Evolutionary conservation across 1,140 invertebrate genomes (phyloP), one percentile per base, ranked within the genome.

Genomic region (Euborellia annulipes): DNA sequence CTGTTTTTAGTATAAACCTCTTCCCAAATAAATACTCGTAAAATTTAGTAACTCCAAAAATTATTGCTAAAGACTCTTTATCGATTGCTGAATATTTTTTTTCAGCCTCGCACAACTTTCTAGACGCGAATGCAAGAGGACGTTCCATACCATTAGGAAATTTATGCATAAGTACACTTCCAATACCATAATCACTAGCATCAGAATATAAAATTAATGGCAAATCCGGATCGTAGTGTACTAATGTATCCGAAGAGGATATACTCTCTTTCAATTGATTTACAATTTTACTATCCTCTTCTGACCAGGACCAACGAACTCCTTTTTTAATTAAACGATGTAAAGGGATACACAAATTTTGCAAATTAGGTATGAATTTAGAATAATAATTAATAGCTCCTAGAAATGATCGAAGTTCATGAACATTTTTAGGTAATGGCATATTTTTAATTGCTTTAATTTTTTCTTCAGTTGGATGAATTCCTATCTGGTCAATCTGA

Each of bases 11-110:
- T 3, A 54, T 55, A 57, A 75, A 75, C 13, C 55, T 41, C 14
- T 58, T 49, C 23, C 71, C 71, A 52, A 58, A 64, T 3, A 77
- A 41, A 51, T 67, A 76, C 23, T 68, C 51, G 27, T 69, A 58
- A 54, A 73, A 75, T 53, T 66, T 66, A 45, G 61, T 60, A 3
- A 75, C 58, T 3, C 61, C 65, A 54, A 59, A 73, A 2, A 72
- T 47, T 8, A 75, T 62, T 2, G 63, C 61, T 14, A 69, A 50
- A 7, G 63, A 65, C 58, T 78, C 70, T 51, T 63, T 69, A 30
- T 77, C 66, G 19, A 70, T 64, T 48, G 66, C 63, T 4, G 61
- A 48, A 41, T 73, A 70, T 43, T 64, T 69, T 51, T 57, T 50
- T 51, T 73, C 63, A 3, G 64, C 52, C 21, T 52, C 27, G 13